Evolutionary conservation across 1,140 invertebrate genomes (phyloP).

Genomic region (Laupala kohalensis): DNA sequence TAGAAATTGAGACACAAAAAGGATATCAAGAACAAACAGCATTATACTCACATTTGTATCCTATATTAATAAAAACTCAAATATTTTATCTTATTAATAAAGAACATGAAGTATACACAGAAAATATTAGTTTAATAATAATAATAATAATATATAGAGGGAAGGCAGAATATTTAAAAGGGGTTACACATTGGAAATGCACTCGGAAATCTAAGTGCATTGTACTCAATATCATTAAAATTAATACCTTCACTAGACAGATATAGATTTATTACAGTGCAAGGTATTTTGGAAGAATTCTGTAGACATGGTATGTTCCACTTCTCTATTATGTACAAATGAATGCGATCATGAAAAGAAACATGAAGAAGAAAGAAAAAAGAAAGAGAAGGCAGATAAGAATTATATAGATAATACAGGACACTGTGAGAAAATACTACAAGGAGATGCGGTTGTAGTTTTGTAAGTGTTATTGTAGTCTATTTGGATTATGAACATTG

Average conservation of each 20-base stretch:
- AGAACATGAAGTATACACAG: background rate
- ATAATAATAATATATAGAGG: background rate
- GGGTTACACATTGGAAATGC: slow-evolving; percentile 14
- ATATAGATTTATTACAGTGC: background rate
- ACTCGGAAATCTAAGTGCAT: slow-evolving; percentile 14
- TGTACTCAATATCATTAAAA: slow-evolving; percentile 5
- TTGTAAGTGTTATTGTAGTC: background rate
- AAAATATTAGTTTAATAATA: background rate
- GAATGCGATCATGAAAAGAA: background rate
- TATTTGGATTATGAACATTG: background rate
- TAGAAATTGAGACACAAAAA: background rate
- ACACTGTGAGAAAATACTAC: background rate
- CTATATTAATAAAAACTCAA: background rate
- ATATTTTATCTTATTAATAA: background rate
- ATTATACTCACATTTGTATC: background rate
- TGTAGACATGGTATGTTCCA: background rate
- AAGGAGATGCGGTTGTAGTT: background rate
- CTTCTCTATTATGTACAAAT: background rate
- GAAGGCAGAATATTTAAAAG: background rate
- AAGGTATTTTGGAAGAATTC: background rate
- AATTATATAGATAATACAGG: background rate
- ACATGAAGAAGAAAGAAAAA: background rate
- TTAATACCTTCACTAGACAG: background rate
- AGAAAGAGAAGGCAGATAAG: background rate
- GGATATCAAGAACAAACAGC: background rate